Conservation (phyloP, 1,140 invertebrate species). For the Dinothrombium tinctorium region DNA sequence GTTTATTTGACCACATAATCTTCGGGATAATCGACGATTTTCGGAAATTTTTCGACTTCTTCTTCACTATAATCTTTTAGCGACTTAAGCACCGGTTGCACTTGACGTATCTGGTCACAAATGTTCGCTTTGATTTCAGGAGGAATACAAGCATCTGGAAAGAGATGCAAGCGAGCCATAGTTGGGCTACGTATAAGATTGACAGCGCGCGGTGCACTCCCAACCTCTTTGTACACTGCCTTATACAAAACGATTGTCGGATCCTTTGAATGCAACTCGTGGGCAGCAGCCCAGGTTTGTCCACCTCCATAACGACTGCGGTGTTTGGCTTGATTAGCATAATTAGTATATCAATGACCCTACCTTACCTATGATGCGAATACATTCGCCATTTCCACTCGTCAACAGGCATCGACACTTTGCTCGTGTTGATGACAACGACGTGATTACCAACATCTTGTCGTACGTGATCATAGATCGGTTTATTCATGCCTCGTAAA, state of each 20-base stretch:
- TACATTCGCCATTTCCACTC: slow-evolving; percentile 74
- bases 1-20: slow-evolving; percentile 10
- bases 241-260: slow-evolving; percentile 70
- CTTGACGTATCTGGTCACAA: slow-evolving; percentile 54
- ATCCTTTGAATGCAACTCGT: slow-evolving; percentile 74
- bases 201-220: slow-evolving; percentile 27
- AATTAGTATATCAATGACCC: slow-evolving; percentile 26
- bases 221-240: slow-evolving; percentile 59
- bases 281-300: slow-evolving; percentile 64
- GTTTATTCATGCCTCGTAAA: slow-evolving; percentile 64
- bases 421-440: slow-evolving; percentile 63
- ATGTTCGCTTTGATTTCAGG: slow-evolving; percentile 57
- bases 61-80: slow-evolving; percentile 56
- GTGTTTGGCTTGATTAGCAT: slow-evolving; percentile 6
- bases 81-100: slow-evolving; percentile 43
- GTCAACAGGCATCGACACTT: slow-evolving; percentile 67
- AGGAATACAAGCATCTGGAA: slow-evolving; percentile 49
- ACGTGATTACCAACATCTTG: slow-evolving; percentile 84
- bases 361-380: slow-evolving; percentile 49
- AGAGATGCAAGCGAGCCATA: slow-evolving; percentile 70
- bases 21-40: slow-evolving; percentile 39
- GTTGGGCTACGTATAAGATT: slow-evolving; percentile 44
- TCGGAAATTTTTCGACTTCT: slow-evolving; percentile 53
- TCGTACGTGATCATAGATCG: slow-evolving; percentile 62
- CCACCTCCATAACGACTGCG: slow-evolving; percentile 40